phyloP scores from a whole-genome alignment of 2,797 vertebrate genomes.

The Pangasius macronema region DNA sequence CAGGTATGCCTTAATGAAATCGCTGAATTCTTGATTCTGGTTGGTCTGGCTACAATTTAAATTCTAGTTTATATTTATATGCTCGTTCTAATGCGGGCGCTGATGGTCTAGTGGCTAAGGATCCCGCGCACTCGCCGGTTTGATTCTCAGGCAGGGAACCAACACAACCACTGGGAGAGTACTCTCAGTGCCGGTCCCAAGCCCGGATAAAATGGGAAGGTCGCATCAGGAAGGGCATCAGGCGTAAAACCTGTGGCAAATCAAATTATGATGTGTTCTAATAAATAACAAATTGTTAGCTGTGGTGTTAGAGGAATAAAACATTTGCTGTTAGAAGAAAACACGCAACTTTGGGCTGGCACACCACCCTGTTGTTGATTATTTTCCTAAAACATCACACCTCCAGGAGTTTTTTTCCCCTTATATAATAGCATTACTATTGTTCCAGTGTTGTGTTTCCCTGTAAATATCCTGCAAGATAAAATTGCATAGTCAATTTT shows the following conservation, averaged over 20 bases:
- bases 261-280: too few species aligned
- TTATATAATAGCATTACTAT: not conserved
- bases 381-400: not conserved
- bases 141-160: too few species aligned
- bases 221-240: too few species aligned
- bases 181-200: too few species aligned
- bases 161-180: too few species aligned
- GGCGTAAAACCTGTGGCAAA: too few species aligned
- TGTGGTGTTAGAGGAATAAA: not conserved
- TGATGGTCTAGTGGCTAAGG: too few species aligned
- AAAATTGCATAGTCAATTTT: not conserved
- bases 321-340: not conserved
- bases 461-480: not conserved
- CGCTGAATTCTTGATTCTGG: not conserved
- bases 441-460: not conserved
- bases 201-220: too few species aligned
- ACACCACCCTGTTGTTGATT: not conserved
- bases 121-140: too few species aligned
- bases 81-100: not conserved
- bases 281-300: too few species aligned
- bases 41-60: not conserved
- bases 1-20: not conserved
- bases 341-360: not conserved
- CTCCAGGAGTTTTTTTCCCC: not conserved
- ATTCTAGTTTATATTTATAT: not conserved